Conservation (phyloP, 2,113 vertebrate species). For the Bombycilla garrulus region DNA sequence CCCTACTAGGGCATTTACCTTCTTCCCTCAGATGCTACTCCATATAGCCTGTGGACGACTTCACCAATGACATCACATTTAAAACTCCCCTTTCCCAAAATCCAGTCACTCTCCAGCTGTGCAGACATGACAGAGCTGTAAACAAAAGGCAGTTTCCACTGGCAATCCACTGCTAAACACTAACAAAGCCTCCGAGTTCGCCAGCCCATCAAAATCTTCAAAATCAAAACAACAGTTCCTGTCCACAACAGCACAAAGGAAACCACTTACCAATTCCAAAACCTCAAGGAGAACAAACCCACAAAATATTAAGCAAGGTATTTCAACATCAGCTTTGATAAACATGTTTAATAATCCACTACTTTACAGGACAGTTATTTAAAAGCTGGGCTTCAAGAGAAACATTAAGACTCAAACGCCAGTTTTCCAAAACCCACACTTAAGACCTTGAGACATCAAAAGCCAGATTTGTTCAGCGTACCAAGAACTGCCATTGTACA, state of each 20-base stretch:
- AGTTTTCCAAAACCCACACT: neutral
- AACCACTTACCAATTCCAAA: neutral
- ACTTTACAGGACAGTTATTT: slow-evolving; percentile 22
- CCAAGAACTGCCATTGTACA: neutral
- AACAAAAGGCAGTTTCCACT: fast-evolving
- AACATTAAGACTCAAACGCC: neutral
- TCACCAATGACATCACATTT: neutral
- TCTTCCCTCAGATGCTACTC: neutral
- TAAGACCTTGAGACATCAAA: neutral
- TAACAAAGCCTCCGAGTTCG: neutral
- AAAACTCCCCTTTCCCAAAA: neutral
- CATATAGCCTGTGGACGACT: neutral
- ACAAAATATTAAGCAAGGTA: slow-evolving; percentile 17
- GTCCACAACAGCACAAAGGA: neutral
- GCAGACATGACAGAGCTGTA: neutral
- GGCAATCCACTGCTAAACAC: neutral
- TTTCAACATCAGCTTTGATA: slow-evolving; percentile 9
- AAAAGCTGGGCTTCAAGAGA: slow-evolving; percentile 2
- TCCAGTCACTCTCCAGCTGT: neutral
- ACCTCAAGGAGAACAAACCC: neutral
- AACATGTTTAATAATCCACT: slow-evolving; percentile 43
- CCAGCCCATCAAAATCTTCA: neutral
- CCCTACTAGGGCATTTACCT: neutral
- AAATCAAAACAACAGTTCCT: neutral
- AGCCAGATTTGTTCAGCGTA: neutral